Evolutionary conservation across 1,140 invertebrate species (phyloP).

Genomic region (Drosophila kanapiae): DNA sequence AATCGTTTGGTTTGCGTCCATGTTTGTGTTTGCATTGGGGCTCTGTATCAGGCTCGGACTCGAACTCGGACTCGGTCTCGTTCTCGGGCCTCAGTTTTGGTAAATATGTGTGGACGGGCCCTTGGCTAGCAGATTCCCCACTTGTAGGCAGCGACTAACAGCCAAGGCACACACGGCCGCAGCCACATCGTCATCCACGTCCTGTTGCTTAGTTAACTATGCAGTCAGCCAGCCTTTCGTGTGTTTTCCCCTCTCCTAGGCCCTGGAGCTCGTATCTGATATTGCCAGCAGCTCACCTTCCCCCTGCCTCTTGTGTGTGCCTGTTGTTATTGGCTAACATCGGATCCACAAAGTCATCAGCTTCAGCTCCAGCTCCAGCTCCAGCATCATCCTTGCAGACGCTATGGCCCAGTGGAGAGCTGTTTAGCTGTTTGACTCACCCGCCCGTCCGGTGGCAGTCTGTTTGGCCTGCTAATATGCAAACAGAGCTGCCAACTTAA

Average conservation of each 20-base stretch:
- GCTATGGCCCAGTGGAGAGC: conserved; percentile 60
- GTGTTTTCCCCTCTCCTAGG: conserved; percentile 54
- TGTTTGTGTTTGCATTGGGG: conserved; percentile 54
- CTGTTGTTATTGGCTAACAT: conserved; percentile 59
- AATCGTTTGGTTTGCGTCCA: conserved; percentile 53
- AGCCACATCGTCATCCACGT: conserved; percentile 23
- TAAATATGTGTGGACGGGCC: conserved; percentile 43
- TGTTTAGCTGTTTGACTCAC: conserved; percentile 66
- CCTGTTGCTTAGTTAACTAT: conserved; percentile 67
- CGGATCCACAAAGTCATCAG: conserved; percentile 56
- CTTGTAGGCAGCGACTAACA: conserved; percentile 40
- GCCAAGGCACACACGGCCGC: conserved; percentile 27
- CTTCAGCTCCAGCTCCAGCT: conserved; percentile 9
- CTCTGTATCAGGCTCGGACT: conserved; percentile 13
- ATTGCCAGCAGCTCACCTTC: conserved; percentile 57
- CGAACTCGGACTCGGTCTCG: neutral
- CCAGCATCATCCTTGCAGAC: conserved; percentile 36
- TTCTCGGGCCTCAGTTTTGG: conserved; percentile 31
- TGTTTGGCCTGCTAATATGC: conserved; percentile 80
- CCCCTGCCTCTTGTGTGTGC: conserved; percentile 34
- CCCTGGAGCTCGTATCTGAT: conserved; percentile 41
- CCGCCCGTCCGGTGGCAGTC: conserved; percentile 45
- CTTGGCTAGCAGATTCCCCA: conserved; percentile 53
- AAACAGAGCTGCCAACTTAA: conserved; percentile 79
- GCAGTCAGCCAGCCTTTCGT: conserved; percentile 52